Evolutionary conservation across 2,797 vertebrate genomes (phyloP).

Genomic region (Mus spretus): DNA sequence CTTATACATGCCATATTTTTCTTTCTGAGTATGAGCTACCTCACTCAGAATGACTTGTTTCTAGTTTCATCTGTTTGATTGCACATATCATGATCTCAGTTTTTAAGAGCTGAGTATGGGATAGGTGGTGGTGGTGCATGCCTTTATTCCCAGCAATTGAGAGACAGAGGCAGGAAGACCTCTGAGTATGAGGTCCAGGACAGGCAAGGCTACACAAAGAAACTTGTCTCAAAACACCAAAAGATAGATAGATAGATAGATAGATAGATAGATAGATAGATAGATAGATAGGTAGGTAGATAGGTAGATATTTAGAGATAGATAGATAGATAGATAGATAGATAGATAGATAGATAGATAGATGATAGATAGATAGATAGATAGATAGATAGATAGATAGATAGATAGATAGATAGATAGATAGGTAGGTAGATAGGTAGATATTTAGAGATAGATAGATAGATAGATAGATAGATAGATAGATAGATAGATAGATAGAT

Average conservation of each 20-base stretch:
- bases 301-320: no score
- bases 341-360: not conserved
- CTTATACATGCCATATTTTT: not conserved
- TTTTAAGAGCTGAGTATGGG: not conserved
- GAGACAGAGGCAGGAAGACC: not conserved
- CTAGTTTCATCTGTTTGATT: not conserved
- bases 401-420: not conserved
- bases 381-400: no score
- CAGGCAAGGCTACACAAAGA: not conserved
- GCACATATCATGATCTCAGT: not conserved
- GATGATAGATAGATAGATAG: not conserved
- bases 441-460: no score
- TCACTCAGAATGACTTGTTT: not conserved
- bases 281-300: no score
- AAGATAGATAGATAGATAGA: not conserved
- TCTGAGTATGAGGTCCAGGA: not conserved
- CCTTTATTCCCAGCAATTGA: not conserved
- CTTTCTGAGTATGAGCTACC: not conserved
- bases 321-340: no score
- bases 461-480: not conserved
- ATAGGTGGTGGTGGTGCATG: not conserved
- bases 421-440: no score
- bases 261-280: no score
- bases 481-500: no score
- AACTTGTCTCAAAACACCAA: not conserved